phyloP scores from a whole-genome alignment of 2,113 vertebrate genomes.

The Macrotus californicus region DNA sequence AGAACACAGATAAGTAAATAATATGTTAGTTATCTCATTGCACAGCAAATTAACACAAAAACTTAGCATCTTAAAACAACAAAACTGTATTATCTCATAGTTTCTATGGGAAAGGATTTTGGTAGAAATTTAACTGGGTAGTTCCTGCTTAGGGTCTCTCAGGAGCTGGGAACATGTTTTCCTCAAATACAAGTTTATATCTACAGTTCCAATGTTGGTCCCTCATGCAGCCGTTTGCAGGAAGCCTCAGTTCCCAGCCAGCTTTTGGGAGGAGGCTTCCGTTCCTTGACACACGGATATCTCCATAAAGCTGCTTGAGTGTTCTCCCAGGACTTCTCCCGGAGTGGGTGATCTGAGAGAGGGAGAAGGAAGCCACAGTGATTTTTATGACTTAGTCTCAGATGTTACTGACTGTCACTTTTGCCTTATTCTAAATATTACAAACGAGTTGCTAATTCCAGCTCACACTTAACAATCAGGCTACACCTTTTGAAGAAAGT shows the following conservation, averaged over 20 bases:
- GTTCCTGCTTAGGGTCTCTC: not conserved
- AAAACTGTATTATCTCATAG: not conserved
- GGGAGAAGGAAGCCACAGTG: not conserved
- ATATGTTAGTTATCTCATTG: not conserved
- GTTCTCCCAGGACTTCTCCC: not conserved
- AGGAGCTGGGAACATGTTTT: not conserved
- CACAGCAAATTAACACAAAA: not conserved
- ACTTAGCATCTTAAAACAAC: not conserved
- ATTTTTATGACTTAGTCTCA: not conserved
- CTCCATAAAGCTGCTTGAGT: not conserved
- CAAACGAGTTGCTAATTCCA: not conserved
- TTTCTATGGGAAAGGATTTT: not conserved
- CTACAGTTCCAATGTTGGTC: not conserved
- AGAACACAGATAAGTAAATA: not conserved
- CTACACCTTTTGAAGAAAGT: not conserved
- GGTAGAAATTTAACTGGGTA: not conserved
- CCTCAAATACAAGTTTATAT: not conserved
- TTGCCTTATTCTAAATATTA: not conserved
- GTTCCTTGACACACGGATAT: too few relatives aligned
- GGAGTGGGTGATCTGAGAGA: not conserved
- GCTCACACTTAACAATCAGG: not conserved
- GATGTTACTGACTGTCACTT: not conserved
- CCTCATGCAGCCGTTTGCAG: not conserved
- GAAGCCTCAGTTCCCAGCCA: not conserved
- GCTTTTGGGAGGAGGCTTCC: not conserved